Percentiles rank a stretch among this genome's conserved stretches.
These are phyloP conservation scores for Tribolium freemani DNA, from an alignment of 2,888 invertebrate genomes.

Conservation along the genomic window DNA sequence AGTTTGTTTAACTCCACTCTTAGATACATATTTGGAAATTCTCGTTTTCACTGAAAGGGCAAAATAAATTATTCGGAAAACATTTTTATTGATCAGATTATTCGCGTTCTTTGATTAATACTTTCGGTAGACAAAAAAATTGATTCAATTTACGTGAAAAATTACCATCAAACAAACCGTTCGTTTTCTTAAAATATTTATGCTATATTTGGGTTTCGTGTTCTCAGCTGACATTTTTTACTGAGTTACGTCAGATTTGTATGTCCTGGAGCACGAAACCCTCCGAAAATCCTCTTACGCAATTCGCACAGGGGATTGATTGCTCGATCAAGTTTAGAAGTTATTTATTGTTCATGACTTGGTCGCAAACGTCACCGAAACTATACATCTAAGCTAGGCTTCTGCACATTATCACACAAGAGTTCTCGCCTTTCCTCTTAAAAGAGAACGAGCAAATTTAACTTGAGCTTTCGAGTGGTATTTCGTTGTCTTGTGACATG, in stretches of 20 bases:
- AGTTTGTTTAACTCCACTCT: too few species aligned
- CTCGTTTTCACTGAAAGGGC: too few species aligned
- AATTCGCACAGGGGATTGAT: constrained; percentile 66
- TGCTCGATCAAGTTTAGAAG: constrained; percentile 65
- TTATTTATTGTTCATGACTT: constrained; percentile 68
- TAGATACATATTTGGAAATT: too few species aligned
- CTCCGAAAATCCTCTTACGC: constrained; percentile 59
- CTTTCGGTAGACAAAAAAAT: neutral
- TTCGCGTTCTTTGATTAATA: neutral
- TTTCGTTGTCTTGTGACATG: constrained; percentile 66
- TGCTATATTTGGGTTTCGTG: constrained; percentile 10
- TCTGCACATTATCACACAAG: constrained; percentile 70
- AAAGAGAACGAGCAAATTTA: constrained; percentile 51
- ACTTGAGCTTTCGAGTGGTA: constrained; percentile 71
- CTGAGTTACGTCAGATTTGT: constrained; percentile 26
- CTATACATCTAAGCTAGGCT: constrained; percentile 67
- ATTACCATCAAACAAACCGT: neutral
- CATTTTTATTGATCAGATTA: too few species aligned
- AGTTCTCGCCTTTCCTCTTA: constrained; percentile 68
- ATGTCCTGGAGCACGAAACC: constrained; percentile 14
- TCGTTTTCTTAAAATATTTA: constrained; percentile 12
- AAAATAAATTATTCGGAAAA: neutral
- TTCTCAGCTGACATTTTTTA: constrained; percentile 13
- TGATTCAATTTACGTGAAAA: neutral
- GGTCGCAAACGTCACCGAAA: constrained; percentile 68